Evolutionary conservation across 1,140 invertebrate genomes (phyloP).

Genomic region (Dinoponera quadriceps): DNA sequence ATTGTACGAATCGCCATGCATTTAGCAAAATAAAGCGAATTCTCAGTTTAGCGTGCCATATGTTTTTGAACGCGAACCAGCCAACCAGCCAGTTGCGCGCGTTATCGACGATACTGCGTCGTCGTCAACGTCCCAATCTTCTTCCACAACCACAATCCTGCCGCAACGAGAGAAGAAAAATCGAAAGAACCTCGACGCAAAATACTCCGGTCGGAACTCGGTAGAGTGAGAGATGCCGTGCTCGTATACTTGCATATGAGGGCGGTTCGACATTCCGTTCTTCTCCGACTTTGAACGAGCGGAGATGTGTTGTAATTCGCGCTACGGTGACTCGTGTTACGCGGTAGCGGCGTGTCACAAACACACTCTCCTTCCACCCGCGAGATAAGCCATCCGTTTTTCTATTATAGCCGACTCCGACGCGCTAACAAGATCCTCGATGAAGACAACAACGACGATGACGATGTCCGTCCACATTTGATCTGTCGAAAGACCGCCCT

Average conservation of each 20-base stretch:
- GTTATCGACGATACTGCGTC: not conserved
- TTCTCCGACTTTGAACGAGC: not conserved
- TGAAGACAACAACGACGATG: not conserved
- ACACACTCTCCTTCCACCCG: constrained; percentile 50
- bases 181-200: too few relatives aligned
- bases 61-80: constrained; percentile 39
- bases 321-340: not conserved
- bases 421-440: constrained; percentile 8
- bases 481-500: constrained; percentile 1
- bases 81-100: not conserved
- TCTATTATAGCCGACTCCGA: constrained; percentile 30
- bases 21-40: constrained; percentile 60
- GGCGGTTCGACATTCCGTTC: not conserved
- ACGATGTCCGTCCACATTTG: not conserved
- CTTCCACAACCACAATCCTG: constrained; percentile 1
- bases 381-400: constrained; percentile 24
- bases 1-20: constrained; percentile 54
- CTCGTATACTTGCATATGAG: too few relatives aligned
- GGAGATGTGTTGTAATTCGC: not conserved
- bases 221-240: too few relatives aligned
- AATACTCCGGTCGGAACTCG: too few relatives aligned
- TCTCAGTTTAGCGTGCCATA: constrained; percentile 57
- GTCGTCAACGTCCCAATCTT: not conserved
- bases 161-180: not conserved
- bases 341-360: not conserved